Evolutionary conservation across 2,797 vertebrate species (phyloP), one percentile per base, ranked within the genome.

Genomic region (Perodicticus potto): DNA sequence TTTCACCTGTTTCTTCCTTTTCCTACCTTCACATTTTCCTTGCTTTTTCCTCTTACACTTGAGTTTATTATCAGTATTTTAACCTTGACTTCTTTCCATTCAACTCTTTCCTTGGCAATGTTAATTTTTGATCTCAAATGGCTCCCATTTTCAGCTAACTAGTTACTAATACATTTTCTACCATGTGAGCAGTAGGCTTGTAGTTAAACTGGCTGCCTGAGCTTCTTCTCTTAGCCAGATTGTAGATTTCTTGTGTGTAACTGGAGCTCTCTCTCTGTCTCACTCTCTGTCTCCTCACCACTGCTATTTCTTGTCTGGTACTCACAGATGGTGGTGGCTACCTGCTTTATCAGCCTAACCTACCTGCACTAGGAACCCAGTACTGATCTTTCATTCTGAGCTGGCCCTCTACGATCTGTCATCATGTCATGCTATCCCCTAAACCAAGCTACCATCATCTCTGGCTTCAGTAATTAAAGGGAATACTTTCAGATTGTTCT

Each of bases 31-130:
- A 89, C 37, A 1, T 59, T 32, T 34, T 3, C 49, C 55, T 77
- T 43, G 59, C 57, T 80, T 49, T 20, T 40, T 70, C 37, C 45
- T 91, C 55, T 70, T 87, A 37, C n/a, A 80, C 0, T 61, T 25
- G 23, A 65, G 22, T 73, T 53, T 40, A n/a, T 17, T 63, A 27
- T n/a, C 43, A n/a, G 1, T 72, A 27, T 61, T 63, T 93, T 69
- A 74, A 86, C 29, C 14, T 53, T 86, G 34, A 87, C 59, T 86
- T 95, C 5, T 83, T 72, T 72, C n/a, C 63, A 53, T 76, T 89
- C 9, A 8, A 7, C 34, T 86, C 40, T 82, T 7, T 86, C 63
- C 3, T 34, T 63, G 23, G 19, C 59, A n/a, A 55, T 77, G 34
- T 72, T 85, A 70, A 32, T 49, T 25, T 34, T 59, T 29, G 9